A percentile compares a stretch with the other conserved stretches of the same genome.
phyloP scores from a whole-genome alignment of 2,888 invertebrate species.

The Synanthedon formicaeformis region DNA sequence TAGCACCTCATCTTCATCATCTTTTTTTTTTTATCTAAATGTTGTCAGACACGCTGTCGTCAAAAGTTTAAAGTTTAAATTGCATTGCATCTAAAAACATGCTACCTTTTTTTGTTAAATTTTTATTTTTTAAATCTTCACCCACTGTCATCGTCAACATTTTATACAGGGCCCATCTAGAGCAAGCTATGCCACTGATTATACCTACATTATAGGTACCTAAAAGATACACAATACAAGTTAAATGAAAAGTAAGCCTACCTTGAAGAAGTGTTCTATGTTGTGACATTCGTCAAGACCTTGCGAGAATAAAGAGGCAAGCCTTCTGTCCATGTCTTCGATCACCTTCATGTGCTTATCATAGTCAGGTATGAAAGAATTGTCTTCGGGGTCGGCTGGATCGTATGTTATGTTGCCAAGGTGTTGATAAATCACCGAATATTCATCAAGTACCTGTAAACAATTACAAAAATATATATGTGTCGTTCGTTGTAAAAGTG shows the following conservation, averaged over 20 bases:
- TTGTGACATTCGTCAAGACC: constrained; percentile 82
- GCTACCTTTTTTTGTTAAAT: too few relatives aligned
- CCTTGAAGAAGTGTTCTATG: constrained; percentile 57
- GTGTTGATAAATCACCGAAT: constrained; percentile 33
- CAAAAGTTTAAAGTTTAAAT: too few relatives aligned
- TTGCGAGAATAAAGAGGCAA: constrained; percentile 84
- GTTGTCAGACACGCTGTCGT: too few relatives aligned
- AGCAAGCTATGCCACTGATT: too few relatives aligned
- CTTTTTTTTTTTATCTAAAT: too few relatives aligned
- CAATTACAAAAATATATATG: not conserved
- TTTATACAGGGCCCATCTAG: too few relatives aligned
- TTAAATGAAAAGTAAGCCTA: constrained; percentile 6
- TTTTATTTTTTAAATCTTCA: too few relatives aligned
- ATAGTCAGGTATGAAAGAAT: constrained; percentile 75
- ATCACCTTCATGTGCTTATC: constrained; percentile 71
- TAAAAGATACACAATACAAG: too few relatives aligned
- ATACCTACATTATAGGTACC: too few relatives aligned
- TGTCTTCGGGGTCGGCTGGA: constrained; percentile 78
- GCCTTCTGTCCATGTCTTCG: constrained; percentile 79
- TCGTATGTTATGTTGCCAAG: constrained; percentile 76
- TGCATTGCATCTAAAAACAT: too few relatives aligned
- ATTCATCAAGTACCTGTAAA: constrained; percentile 45
- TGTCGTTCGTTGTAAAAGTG: too few relatives aligned
- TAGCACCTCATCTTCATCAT: not conserved
- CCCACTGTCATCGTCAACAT: too few relatives aligned